A percentile compares a stretch with the other conserved stretches of the same genome.
These are phyloP conservation scores for Limonius californicus DNA, from an alignment of 1,140 invertebrate species.

Conservation along the genomic window DNA sequence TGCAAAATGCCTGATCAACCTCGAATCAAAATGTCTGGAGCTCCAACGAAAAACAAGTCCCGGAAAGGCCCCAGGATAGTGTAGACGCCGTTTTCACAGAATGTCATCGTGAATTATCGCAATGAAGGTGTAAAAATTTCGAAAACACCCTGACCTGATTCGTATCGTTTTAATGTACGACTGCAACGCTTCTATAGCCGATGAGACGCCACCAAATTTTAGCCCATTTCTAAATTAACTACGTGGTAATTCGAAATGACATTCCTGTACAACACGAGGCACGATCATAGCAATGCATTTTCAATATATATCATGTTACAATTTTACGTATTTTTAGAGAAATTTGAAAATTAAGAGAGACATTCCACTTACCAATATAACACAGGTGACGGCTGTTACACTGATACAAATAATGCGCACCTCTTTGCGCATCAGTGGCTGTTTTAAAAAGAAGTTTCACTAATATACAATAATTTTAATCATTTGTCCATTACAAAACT, in stretches of 20 bases:
- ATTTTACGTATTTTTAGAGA: slow-evolving; percentile 6
- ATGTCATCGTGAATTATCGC: neutral
- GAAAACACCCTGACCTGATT: slow-evolving; percentile 9
- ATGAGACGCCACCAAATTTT: slow-evolving; percentile 7
- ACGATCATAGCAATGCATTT: neutral
- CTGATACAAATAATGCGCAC: neutral
- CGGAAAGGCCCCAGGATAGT: too few relatives aligned
- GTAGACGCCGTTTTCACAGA: neutral
- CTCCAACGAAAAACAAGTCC: too few relatives aligned
- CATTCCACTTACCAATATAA: slow-evolving; percentile 6
- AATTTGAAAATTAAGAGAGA: slow-evolving; percentile 8
- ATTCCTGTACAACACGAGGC: neutral
- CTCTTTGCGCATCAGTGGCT: neutral
- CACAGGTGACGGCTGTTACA: slow-evolving; percentile 12
- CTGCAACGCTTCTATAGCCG: neutral
- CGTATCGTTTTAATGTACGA: neutral
- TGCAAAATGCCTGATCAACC: neutral
- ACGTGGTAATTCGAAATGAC: slow-evolving; percentile 2
- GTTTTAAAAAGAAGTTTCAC: slow-evolving; percentile 9
- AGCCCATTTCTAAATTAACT: slow-evolving; percentile 6
- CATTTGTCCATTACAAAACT: too few relatives aligned
- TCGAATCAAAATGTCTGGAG: neutral
- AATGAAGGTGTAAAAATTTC: neutral
- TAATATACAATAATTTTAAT: too few relatives aligned
- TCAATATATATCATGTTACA: neutral